These are phyloP conservation scores for Mylabris sibirica DNA, from an alignment of 2,888 invertebrate species.

Conservation along the genomic window DNA sequence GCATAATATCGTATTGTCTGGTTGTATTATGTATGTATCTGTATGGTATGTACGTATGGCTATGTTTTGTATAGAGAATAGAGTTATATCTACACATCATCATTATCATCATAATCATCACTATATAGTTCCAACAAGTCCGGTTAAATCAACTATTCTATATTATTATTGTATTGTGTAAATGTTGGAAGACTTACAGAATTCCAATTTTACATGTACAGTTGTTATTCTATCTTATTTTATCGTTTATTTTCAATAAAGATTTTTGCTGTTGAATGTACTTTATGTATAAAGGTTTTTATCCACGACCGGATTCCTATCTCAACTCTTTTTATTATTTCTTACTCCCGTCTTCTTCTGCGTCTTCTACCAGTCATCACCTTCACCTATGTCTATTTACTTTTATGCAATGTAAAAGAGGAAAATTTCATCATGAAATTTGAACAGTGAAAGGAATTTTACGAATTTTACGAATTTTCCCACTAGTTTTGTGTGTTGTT, in stretches of 20 bases:
- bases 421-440: neutral
- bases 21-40: neutral
- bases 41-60: neutral
- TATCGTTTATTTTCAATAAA: slow-evolving; percentile 4
- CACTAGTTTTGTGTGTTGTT: slow-evolving; percentile 15
- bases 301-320: slow-evolving; percentile 30
- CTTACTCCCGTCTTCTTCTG: slow-evolving; percentile 14
- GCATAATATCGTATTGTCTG: slow-evolving; percentile 27
- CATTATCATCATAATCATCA: slow-evolving; percentile 6
- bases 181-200: neutral
- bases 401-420: slow-evolving; percentile 15
- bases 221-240: neutral
- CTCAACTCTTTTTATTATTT: slow-evolving; percentile 21
- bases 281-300: slow-evolving; percentile 19
- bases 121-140: neutral
- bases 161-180: slow-evolving; percentile 12
- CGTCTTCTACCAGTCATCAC: no score
- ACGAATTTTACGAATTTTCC: neutral
- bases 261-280: slow-evolving; percentile 10
- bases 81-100: neutral
- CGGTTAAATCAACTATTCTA: neutral
- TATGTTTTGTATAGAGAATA: neutral
- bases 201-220: neutral
- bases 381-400: slow-evolving; percentile 19
- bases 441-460: neutral